phyloP scores from a whole-genome alignment of 2,888 invertebrate species.

The Scaptodrosophila latifasciaeformis region DNA sequence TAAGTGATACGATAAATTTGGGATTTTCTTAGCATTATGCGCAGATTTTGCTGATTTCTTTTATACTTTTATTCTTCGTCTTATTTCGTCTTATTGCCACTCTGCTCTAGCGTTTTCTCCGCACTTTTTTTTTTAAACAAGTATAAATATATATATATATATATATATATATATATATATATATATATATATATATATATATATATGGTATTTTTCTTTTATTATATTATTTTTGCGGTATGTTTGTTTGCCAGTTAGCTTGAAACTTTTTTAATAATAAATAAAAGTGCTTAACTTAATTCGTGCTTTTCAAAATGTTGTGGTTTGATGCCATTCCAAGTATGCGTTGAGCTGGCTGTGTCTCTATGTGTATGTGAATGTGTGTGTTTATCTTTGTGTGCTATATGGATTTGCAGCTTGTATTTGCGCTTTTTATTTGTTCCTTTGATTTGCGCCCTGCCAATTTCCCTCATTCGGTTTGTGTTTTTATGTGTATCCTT shows the following conservation, averaged over 20 bases:
- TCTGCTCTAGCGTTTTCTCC: too few relatives aligned
- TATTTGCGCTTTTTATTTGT: constrained; percentile 61
- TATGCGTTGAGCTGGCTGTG: constrained; percentile 3
- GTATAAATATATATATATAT: too few relatives aligned
- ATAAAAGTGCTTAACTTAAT: constrained; percentile 70
- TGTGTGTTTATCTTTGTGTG: background rate
- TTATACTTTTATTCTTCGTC: constrained; percentile 18
- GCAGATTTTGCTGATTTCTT: constrained; percentile 51
- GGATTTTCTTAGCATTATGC: constrained; percentile 66
- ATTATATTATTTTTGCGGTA: too few relatives aligned
- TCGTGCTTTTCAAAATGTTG: constrained; percentile 49
- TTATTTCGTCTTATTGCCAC: constrained; percentile 14
- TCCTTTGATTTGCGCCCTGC: constrained; percentile 49
- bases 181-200: too few relatives aligned
- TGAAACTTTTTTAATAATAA: constrained; percentile 70
- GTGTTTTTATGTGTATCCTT: too few relatives aligned
- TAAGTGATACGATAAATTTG: constrained; percentile 64
- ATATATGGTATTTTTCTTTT: too few relatives aligned
- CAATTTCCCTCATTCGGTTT: background rate
- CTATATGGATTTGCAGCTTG: constrained; percentile 43
- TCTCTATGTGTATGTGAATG: background rate
- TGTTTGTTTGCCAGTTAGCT: constrained; percentile 30
- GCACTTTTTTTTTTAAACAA: too few relatives aligned
- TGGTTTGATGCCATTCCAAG: constrained; percentile 1
- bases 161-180: too few relatives aligned